A percentile compares a stretch with the other conserved stretches of the same genome.
Conservation (phyloP, 2,113 vertebrate genomes). For the Sclerurus mexicanus region DNA sequence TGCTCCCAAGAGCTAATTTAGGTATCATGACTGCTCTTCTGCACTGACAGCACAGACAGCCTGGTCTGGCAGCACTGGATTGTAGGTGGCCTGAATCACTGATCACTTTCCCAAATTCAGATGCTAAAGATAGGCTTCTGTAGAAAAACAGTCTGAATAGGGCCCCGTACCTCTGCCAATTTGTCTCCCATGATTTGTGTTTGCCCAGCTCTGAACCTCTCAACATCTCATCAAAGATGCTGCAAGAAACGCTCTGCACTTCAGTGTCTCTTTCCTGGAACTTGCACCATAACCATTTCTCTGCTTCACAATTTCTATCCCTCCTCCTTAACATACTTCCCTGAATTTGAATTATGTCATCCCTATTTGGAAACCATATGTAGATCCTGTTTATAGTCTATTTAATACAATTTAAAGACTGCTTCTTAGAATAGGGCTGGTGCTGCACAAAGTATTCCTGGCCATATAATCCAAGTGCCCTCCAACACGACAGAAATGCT, state of each 20-base stretch:
- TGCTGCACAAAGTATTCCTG: neutral
- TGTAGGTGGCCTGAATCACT: slow-evolving; percentile 70
- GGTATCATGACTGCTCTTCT: slow-evolving; percentile 32
- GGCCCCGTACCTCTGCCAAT: neutral
- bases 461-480: neutral
- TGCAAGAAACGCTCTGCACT: neutral
- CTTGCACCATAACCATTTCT: neutral
- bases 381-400: neutral
- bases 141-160: slow-evolving; percentile 35
- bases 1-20: slow-evolving; percentile 46
- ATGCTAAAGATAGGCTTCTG: slow-evolving; percentile 54
- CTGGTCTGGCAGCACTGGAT: slow-evolving; percentile 47
- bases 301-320: neutral
- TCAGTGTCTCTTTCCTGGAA: neutral
- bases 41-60: slow-evolving; percentile 46
- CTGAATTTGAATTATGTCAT: neutral
- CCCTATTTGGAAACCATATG: neutral
- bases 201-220: neutral
- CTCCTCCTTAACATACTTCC: neutral
- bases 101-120: slow-evolving; percentile 56
- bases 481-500: neutral
- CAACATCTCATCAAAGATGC: neutral
- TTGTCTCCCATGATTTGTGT: neutral
- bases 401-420: neutral
- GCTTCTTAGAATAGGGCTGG: neutral